These are phyloP conservation scores for Capromys pilorides DNA, from an alignment of 2,797 vertebrate species.

Conservation along the genomic window DNA sequence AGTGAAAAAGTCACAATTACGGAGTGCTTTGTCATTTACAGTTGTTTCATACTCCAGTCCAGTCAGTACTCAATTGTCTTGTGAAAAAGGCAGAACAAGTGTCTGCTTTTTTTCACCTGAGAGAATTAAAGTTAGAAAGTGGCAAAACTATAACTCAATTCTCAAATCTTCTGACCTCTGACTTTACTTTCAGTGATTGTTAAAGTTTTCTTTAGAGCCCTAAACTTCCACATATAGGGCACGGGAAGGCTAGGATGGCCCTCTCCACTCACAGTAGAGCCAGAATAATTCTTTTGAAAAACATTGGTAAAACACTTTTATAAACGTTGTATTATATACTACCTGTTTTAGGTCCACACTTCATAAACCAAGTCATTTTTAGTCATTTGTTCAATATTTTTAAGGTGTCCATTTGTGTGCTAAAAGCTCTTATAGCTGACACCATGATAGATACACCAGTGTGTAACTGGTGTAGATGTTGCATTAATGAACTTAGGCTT, in stretches of 20 bases:
- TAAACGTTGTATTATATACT: neutral
- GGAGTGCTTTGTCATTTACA: neutral
- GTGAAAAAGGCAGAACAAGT: neutral
- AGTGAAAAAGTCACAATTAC: neutral
- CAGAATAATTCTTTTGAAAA: conserved; percentile 11
- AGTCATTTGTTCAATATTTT: conserved; percentile 43
- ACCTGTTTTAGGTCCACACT: conserved; percentile 46
- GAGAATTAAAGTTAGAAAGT: conserved; percentile 1
- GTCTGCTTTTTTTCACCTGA: conserved; percentile 1
- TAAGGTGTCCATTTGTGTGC: conserved; percentile 1
- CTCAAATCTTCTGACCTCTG: neutral
- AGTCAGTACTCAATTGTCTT: neutral
- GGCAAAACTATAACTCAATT: conserved; percentile 5
- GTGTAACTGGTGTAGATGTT: neutral
- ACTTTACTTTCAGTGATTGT: conserved; percentile 42
- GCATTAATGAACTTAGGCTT: conserved; percentile 13
- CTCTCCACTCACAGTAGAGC: neutral
- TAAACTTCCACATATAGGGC: neutral
- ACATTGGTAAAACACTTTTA: conserved; percentile 51
- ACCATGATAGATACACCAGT: neutral
- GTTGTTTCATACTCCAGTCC: neutral
- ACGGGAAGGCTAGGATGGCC: neutral
- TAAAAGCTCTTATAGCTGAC: conserved; percentile 23
- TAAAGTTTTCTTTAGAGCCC: conserved; percentile 16
- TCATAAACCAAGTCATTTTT: conserved; percentile 34